Conservation (phyloP, 2,888 invertebrate species). For the Hybos culiciformis region DNA sequence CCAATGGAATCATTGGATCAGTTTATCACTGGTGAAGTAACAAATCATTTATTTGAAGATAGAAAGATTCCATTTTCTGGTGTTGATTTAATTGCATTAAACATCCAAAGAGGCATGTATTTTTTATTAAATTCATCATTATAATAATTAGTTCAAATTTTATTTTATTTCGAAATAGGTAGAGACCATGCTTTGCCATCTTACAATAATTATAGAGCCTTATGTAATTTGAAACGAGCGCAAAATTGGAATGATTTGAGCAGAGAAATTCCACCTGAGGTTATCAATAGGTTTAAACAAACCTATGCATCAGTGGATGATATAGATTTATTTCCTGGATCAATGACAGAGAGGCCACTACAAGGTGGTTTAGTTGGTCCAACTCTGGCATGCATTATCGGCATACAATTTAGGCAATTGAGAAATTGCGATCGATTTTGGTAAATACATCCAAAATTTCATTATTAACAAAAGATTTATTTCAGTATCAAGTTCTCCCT, state of each 20-base stretch:
- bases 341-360: constrained; percentile 76
- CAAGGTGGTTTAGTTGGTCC: constrained; percentile 89
- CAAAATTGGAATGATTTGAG: constrained; percentile 73
- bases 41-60: constrained; percentile 89
- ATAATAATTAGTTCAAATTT: not conserved
- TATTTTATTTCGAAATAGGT: constrained; percentile 36
- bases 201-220: constrained; percentile 79
- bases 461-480: not conserved
- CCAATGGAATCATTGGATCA: constrained; percentile 90
- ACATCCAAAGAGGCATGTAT: constrained; percentile 59
- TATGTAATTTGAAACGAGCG: constrained; percentile 80
- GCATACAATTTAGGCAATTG: constrained; percentile 79
- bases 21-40: constrained; percentile 87
- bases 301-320: constrained; percentile 86
- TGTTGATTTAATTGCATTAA: constrained; percentile 80
- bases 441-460: constrained; percentile 30
- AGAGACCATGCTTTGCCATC: constrained; percentile 80
- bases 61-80: constrained; percentile 81
- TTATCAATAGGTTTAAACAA: constrained; percentile 60
- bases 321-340: constrained; percentile 91
- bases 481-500: not conserved
- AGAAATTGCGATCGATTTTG: constrained; percentile 92
- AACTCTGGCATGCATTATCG: constrained; percentile 88
- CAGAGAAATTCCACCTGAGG: constrained; percentile 74
- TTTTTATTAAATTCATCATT: not conserved